Evolutionary conservation across 1,140 invertebrate genomes (phyloP), one percentile per base, ranked within the genome.

Genomic region (Ganaspis sp.): DNA sequence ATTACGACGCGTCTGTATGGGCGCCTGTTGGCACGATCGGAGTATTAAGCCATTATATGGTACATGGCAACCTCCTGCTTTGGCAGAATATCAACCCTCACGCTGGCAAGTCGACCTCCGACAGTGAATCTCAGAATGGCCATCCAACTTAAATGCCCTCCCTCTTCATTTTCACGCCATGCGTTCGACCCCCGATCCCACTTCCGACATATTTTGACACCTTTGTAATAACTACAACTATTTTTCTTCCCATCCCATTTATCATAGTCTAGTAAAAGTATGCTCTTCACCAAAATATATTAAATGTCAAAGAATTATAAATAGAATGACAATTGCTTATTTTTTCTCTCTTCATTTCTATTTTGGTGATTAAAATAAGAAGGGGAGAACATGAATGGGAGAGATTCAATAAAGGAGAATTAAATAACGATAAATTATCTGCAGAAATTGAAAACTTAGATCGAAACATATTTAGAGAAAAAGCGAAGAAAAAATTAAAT

Each of bases 21-120:
- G 64, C 79, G 34, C 72, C 74, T 58, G 76, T 82, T 85, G 80
- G 80, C 80, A 79, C 74, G 79, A 53, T 58, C 72, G 23, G 75
- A 45, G 75, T 82, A 85, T 85, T 85, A 84, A 84, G 81, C 83
- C 71, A 79, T 84, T 83, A 85, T 84, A 79, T 80, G 72, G 72
- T 79, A 79, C 72, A 54, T 71, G 54, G 21, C 72, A 58, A n/a
- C 58, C 75, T 23, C 19, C 45, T 74, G 15, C 26, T 37, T 80
- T 84, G 82, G 80, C 83, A 85, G 34, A 70, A 72, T 23, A 72
- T 83, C 83, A 79, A 83, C 58, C 58, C 58, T 64, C 58, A 64
- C 58, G 4, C 58, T 64, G 58, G 21, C 19, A 54, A 23, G 19
- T 54, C 53, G 53, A 54, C 53, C 53, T 26, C 53, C 53, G 53